Conservation (phyloP, 1,140 invertebrate genomes). For the Oscheius sp. region DNA sequence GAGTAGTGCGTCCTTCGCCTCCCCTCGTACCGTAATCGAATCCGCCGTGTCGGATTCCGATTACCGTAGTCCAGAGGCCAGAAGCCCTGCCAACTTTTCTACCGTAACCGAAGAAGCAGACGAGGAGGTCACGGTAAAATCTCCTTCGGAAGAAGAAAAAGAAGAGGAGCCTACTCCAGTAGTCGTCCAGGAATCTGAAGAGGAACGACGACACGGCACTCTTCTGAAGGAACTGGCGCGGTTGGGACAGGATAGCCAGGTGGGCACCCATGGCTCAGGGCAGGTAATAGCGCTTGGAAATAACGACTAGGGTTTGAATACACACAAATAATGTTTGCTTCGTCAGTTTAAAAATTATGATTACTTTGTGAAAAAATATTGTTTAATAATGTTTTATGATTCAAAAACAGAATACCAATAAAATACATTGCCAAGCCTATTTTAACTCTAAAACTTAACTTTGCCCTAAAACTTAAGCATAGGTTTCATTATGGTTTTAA, state of each 20-base stretch:
- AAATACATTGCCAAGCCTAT: too few relatives aligned
- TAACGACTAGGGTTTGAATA: too few relatives aligned
- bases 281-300: neutral
- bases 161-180: constrained; percentile 8
- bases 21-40: constrained; percentile 28
- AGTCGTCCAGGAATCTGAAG: constrained; percentile 16
- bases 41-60: neutral
- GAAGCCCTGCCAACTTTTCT: neutral
- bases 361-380: too few relatives aligned
- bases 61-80: neutral
- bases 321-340: too few relatives aligned
- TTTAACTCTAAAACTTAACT: too few relatives aligned
- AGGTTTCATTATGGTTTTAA: too few relatives aligned
- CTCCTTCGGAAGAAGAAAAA: neutral
- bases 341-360: too few relatives aligned
- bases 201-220: constrained; percentile 13
- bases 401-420: too few relatives aligned
- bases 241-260: constrained; percentile 17
- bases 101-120: neutral
- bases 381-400: too few relatives aligned
- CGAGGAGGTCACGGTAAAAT: constrained; percentile 3
- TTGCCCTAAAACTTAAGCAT: too few relatives aligned
- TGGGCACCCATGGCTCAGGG: neutral
- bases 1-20: constrained; percentile 24
- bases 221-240: constrained; percentile 26